These are phyloP conservation scores for Chelmon rostratus DNA, from an alignment of 2,797 vertebrate genomes.

Conservation along the genomic window DNA sequence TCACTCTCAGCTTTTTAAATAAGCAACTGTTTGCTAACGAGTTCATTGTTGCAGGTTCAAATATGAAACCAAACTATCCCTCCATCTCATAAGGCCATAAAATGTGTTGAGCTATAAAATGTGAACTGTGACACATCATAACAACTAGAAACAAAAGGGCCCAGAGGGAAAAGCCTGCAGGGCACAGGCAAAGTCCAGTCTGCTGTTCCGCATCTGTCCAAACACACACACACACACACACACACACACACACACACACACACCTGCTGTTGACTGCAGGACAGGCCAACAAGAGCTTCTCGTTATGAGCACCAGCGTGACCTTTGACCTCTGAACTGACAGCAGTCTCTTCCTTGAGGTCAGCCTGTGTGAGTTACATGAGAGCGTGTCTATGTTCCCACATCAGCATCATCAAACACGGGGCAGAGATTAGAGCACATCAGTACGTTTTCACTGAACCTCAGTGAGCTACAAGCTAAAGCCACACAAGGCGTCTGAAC, in stretches of 20 bases:
- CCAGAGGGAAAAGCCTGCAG: neutral
- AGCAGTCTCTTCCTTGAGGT: constrained; percentile 57
- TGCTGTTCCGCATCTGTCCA: constrained; percentile 24
- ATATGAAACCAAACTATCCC: no score
- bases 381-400: neutral
- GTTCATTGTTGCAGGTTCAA: neutral
- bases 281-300: constrained; percentile 4
- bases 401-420: neutral
- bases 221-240: constrained; percentile 46
- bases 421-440: neutral
- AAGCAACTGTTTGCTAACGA: neutral
- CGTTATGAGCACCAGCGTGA: constrained; percentile 32
- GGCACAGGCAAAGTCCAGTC: neutral
- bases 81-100: neutral
- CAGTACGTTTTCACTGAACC: neutral
- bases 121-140: neutral
- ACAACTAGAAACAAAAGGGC: no score
- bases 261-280: constrained; percentile 22
- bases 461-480: neutral
- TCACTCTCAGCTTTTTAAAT: no score
- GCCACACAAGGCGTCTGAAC: rapidly evolving
- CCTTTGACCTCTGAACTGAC: constrained; percentile 54
- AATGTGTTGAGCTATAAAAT: neutral
- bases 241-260: constrained; percentile 51
- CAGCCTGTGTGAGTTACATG: neutral